These are phyloP conservation scores for Bruchidius siliquastri DNA, from an alignment of 2,888 invertebrate species.

Conservation along the genomic window DNA sequence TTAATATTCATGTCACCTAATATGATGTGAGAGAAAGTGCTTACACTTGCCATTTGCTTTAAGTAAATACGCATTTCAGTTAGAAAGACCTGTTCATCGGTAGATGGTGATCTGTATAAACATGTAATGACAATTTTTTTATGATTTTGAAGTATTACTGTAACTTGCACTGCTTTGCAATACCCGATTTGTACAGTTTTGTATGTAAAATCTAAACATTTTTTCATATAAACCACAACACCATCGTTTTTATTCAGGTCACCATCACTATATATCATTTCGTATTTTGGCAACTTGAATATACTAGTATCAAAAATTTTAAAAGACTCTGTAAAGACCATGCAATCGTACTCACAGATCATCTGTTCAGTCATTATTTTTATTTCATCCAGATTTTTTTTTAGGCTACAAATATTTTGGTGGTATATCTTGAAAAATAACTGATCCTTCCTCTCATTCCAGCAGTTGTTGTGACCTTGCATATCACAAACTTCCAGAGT, in stretches of 20 bases:
- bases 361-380: no score
- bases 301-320: neutral
- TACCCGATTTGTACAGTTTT: neutral
- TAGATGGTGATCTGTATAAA: conserved; percentile 5
- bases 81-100: conserved; percentile 4
- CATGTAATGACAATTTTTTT: conserved; percentile 1
- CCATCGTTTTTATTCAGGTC: conserved; percentile 1
- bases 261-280: neutral
- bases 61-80: neutral
- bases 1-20: conserved; percentile 8
- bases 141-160: neutral
- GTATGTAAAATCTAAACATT: neutral
- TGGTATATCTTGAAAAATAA: no score
- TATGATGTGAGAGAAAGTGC: neutral
- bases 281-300: neutral
- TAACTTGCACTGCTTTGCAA: conserved; percentile 3
- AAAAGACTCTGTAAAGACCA: no score
- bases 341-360: no score
- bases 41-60: neutral
- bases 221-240: conserved; percentile 5
- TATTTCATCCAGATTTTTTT: no score
- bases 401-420: no score
- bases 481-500: no score
- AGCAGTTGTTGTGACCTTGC: no score
- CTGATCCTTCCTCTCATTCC: no score